phyloP scores from a whole-genome alignment of 2,113 vertebrate genomes.

The Ahaetulla prasina region DNA sequence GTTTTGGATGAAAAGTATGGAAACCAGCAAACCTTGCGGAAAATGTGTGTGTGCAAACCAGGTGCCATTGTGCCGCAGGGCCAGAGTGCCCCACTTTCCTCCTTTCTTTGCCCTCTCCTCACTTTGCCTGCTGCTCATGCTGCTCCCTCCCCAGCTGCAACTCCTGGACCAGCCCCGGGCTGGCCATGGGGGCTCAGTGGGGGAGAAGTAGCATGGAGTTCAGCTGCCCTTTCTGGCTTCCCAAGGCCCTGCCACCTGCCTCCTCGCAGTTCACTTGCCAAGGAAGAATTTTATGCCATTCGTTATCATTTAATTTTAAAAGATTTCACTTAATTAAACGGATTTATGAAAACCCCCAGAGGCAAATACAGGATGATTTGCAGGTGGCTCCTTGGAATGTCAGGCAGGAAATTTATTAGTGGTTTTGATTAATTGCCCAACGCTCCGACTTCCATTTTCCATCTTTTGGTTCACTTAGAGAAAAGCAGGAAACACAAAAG shows the following conservation, averaged over 20 bases:
- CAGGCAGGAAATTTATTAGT: conserved; percentile 39
- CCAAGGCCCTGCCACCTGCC: conserved; percentile 32
- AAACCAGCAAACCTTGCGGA: not conserved
- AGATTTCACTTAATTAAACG: conserved; percentile 61
- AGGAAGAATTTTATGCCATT: conserved; percentile 49
- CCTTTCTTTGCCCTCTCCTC: not conserved
- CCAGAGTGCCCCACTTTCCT: not conserved
- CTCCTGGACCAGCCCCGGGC: not conserved
- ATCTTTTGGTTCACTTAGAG: not conserved
- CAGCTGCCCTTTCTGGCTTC: not conserved
- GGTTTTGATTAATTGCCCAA: conserved; percentile 19
- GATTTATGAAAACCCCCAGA: conserved; percentile 57
- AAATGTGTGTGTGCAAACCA: not conserved
- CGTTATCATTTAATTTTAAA: conserved; percentile 57
- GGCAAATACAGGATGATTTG: conserved; percentile 27
- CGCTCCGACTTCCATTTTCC: not conserved
- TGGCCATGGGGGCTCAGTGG: not conserved
- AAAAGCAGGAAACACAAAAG: not conserved
- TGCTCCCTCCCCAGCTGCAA: not conserved
- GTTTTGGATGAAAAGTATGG: not conserved
- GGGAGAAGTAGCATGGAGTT: not conserved
- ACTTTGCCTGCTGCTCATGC: not conserved
- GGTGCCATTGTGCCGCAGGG: not conserved
- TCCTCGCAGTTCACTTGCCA: conserved; percentile 1
- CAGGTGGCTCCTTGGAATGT: conserved; percentile 32